Conservation (phyloP, 2,888 invertebrate genomes). For the Amphipoea lucens region DNA sequence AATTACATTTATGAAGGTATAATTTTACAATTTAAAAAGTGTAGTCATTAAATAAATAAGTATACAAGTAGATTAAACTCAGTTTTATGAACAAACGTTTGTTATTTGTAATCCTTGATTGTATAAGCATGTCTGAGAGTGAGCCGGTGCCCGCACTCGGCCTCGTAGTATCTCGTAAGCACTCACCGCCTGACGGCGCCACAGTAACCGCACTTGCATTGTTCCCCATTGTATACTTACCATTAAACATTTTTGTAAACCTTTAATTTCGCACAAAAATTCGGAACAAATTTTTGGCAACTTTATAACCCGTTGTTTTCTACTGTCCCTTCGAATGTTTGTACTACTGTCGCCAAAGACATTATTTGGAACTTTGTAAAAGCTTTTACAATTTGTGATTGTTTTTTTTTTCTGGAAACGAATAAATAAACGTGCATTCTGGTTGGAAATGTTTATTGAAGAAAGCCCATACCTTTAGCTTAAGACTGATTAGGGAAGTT, state of each 20-base stretch:
- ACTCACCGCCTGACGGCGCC: constrained; percentile 24
- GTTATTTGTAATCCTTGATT: constrained; percentile 79
- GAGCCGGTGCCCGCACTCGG: constrained; percentile 13
- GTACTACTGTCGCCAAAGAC: constrained; percentile 70
- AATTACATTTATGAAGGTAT: constrained; percentile 71
- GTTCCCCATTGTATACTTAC: constrained; percentile 51
- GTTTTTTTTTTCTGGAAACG: constrained; percentile 75
- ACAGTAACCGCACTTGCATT: constrained; percentile 54
- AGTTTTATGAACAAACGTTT: constrained; percentile 80
- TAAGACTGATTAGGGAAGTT: neutral
- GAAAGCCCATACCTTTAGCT: constrained; percentile 10
- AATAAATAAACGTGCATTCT: constrained; percentile 86
- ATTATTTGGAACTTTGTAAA: constrained; percentile 76
- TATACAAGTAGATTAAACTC: constrained; percentile 82
- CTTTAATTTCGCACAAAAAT: constrained; percentile 64
- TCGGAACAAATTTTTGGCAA: constrained; percentile 60
- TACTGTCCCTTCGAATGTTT: constrained; percentile 59
- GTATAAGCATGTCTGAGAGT: constrained; percentile 52
- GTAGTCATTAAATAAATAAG: constrained; percentile 87
- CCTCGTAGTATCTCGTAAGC: constrained; percentile 30
- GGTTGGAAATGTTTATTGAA: constrained; percentile 48
- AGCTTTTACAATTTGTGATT: constrained; percentile 83
- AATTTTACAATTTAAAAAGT: constrained; percentile 79
- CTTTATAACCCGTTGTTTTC: constrained; percentile 63
- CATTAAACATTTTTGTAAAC: constrained; percentile 57